A percentile compares a stretch with the other conserved stretches of the same genome.
phyloP scores from a whole-genome alignment of 1,140 invertebrate species.

The Acyrthosiphon pisum region DNA sequence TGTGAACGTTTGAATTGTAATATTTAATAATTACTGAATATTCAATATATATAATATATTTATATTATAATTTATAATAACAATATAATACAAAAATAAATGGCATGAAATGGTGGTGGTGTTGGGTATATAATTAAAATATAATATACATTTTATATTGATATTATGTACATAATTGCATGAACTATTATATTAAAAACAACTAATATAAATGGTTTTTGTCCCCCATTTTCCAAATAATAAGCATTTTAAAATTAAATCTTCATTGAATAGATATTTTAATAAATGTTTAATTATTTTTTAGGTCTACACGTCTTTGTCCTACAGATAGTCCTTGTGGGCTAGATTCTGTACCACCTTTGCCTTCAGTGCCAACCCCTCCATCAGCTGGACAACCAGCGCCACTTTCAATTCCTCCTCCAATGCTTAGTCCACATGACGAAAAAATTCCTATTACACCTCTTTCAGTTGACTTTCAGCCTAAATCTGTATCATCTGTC shows the following conservation, averaged over 20 bases:
- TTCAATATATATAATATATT: neutral
- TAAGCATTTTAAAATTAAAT: constrained; percentile 9
- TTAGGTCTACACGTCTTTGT: constrained; percentile 36
- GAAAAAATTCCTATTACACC: constrained; percentile 64
- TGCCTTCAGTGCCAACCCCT: constrained; percentile 78
- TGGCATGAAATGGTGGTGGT: constrained; percentile 53
- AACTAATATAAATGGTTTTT: constrained; percentile 49
- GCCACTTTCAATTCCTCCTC: constrained; percentile 67
- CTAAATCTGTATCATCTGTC: constrained; percentile 68
- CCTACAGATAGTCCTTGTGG: constrained; percentile 51
- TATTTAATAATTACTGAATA: neutral
- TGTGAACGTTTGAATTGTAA: constrained; percentile 25
- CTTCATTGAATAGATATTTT: neutral
- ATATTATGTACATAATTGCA: constrained; percentile 18
- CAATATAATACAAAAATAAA: neutral
- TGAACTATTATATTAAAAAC: constrained; percentile 45
- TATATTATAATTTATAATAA: neutral
- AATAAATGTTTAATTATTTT: constrained; percentile 2
- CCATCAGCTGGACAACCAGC: constrained; percentile 70
- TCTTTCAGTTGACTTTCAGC: constrained; percentile 66
- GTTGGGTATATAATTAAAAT: constrained; percentile 20
- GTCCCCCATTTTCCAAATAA: neutral
- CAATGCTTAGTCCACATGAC: constrained; percentile 62
- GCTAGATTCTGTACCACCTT: constrained; percentile 72
- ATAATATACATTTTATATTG: neutral